These are phyloP conservation scores for Ecdyonurus torrentis DNA, from an alignment of 2,888 invertebrate genomes.

Conservation along the genomic window DNA sequence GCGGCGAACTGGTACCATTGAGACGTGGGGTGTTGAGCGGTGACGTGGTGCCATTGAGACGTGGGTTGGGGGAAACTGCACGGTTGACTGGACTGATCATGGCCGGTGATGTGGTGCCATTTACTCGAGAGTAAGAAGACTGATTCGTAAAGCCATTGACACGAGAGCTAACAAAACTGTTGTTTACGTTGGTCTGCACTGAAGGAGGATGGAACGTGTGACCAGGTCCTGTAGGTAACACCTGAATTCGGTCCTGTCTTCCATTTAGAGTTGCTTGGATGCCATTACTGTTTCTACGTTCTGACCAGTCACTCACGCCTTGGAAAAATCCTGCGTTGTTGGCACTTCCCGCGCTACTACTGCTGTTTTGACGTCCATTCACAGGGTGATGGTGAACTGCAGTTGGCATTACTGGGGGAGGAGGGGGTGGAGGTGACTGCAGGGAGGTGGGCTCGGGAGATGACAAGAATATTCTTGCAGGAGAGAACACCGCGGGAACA, in stretches of 20 bases:
- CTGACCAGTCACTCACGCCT: conserved; percentile 67
- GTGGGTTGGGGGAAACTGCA: background rate
- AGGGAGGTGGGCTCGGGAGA: conserved; percentile 33
- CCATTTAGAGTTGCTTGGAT: background rate
- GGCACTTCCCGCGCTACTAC: background rate
- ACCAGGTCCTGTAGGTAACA: conserved; percentile 18
- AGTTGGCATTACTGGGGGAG: conserved; percentile 4
- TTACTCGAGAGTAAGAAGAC: background rate
- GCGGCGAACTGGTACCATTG: background rate
- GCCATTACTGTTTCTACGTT: conserved; percentile 26
- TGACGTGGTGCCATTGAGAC: background rate
- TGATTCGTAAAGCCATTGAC: background rate
- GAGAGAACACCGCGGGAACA: conserved; percentile 18
- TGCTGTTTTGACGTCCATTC: background rate
- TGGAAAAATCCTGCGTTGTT: conserved; percentile 37
- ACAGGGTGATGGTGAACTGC: background rate
- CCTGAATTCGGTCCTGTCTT: conserved; percentile 14
- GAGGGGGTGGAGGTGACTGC: conserved; percentile 23
- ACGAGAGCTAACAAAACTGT: background rate
- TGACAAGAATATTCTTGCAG: conserved; percentile 35
- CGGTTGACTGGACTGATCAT: background rate
- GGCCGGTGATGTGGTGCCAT: background rate
- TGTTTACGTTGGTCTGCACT: background rate
- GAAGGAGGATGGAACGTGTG: conserved; percentile 15
- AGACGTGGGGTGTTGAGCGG: background rate